phyloP scores from a whole-genome alignment of 2,113 vertebrate species.

The Mesitornis unicolor region DNA sequence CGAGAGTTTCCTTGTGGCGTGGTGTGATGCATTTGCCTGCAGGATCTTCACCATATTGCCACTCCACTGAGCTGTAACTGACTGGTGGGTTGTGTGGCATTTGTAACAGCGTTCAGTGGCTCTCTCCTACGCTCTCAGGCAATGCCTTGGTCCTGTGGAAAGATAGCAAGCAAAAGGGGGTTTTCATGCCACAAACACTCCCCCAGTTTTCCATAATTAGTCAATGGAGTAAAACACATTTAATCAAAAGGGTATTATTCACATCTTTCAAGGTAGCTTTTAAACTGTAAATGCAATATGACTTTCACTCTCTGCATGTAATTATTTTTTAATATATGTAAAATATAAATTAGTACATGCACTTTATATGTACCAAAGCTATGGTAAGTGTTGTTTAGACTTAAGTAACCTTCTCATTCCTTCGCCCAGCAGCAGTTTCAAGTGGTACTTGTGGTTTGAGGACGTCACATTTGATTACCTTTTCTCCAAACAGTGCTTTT shows the following conservation, averaged over 20 bases:
- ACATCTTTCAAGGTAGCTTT: background rate
- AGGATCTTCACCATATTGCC: background rate
- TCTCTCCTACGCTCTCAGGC: background rate
- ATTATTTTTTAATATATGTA: background rate
- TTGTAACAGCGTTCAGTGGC: background rate
- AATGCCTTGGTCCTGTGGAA: background rate
- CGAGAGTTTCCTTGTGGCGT: background rate
- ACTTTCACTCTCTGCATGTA: background rate
- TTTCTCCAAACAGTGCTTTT: slow-evolving; percentile 6
- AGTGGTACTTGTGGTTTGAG: background rate
- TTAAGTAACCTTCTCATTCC: slow-evolving; percentile 18
- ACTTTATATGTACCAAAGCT: background rate
- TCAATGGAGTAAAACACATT: background rate
- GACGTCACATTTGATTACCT: slow-evolving; percentile 28
- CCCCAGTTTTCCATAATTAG: background rate
- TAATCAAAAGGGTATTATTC: background rate
- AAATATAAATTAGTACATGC: background rate
- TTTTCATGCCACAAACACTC: background rate
- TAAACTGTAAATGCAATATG: background rate
- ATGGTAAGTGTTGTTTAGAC: slow-evolving; percentile 1
- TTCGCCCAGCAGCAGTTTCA: slow-evolving; percentile 15
- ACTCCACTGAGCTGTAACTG: background rate
- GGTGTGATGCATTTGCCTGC: background rate
- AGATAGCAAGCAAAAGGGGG: background rate
- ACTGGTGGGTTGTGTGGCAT: background rate